Percentiles rank a stretch among this genome's conserved stretches.
Conservation (phyloP, 2,113 vertebrate genomes). For the Anas platyrhynchos region DNA sequence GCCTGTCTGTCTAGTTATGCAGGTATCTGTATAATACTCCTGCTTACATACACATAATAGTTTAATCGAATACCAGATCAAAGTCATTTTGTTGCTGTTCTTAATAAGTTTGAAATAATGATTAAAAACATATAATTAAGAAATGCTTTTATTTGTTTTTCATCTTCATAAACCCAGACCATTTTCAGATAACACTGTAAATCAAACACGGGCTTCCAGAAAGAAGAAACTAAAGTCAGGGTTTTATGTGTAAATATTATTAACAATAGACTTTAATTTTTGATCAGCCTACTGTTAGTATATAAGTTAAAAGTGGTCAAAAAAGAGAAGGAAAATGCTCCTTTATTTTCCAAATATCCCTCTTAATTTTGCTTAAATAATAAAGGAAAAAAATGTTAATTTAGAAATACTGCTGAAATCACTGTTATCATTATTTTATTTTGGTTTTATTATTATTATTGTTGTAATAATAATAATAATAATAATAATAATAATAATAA, state of each 20-base stretch:
- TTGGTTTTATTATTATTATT: too few species aligned
- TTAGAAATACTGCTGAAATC: not conserved
- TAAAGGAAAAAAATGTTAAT: not conserved
- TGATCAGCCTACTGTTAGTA: not conserved
- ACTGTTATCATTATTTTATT: not conserved
- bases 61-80: not conserved
- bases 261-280: not conserved
- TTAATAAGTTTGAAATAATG: not conserved
- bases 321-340: not conserved
- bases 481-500: too few species aligned
- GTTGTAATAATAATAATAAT: too few species aligned
- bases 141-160: not conserved
- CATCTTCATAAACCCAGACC: rapidly evolving
- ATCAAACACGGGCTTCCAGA: not conserved
- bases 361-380: not conserved
- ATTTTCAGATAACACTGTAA: not conserved
- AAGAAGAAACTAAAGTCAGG: rapidly evolving
- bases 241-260: not conserved
- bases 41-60: not conserved
- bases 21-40: not conserved
- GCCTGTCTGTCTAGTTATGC: not conserved
- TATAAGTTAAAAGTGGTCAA: not conserved
- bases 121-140: not conserved
- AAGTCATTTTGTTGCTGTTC: not conserved
- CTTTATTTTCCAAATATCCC: not conserved